Evolutionary conservation across 2,888 invertebrate genomes (phyloP), one percentile per base, ranked within the genome.

Genomic region (Epinotia bilunana): DNA sequence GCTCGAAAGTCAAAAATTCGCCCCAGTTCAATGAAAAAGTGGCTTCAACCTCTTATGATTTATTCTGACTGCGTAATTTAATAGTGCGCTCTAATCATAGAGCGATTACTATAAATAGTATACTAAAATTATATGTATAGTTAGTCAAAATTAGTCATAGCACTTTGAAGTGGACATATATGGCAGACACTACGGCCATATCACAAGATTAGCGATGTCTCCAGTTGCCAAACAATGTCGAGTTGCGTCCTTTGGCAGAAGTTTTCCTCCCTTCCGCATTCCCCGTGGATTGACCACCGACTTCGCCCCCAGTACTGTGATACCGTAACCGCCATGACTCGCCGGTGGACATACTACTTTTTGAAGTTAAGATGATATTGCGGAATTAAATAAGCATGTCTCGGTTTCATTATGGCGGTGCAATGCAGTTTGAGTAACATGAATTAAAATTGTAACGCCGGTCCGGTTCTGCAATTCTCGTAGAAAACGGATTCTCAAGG

Each of bases 271-370:
- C 49, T 73, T 20, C 61, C 28, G 55, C 67, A 28, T 70, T 79
- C 77, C 79, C 77, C 72, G 33, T 77, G 78, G 82, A 72, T 74
- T 83, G 83, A 83, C 83, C 83, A 80, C 73, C 74, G 79, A 78
- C 65, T 5, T 13, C 18, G n/a, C 6, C n/a, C 16, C 3, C 33
- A 55, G 3, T 1, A 33, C 13, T 18, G n/a, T 33, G 53, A 67
- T 5, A 55, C 4, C 33, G 55, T 55, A 53, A 33, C 33, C 16
- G 33, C 4, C 33, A 3, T n/a, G n/a, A 0, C 11, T 33, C 28
- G 5, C 7, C 53, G 33, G 9, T 13, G 12, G 28, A 55, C 11
- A 55, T 55, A 67, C 20, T 6, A 55, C 53, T 28, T 65, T 65
- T 65, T 55, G 11, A n/a, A n/a, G 11, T 62, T 18, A 16, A 12